These are phyloP conservation scores for Scarus forsteni DNA, from an alignment of 2,797 vertebrate species.

Conservation along the genomic window DNA sequence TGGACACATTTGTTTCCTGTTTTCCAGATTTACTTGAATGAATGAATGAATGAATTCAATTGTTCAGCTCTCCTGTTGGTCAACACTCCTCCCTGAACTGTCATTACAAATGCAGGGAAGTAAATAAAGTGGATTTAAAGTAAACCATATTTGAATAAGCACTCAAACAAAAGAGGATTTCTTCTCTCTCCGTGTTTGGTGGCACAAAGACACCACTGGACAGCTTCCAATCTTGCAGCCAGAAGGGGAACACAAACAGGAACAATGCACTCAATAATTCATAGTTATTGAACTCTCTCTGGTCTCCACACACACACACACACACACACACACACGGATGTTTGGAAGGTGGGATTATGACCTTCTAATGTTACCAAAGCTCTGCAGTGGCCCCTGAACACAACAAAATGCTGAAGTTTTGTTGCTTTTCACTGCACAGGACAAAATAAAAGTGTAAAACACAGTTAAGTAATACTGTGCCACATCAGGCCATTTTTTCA, in stretches of 20 bases:
- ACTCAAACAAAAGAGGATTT: constrained; percentile 12
- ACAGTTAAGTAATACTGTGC: constrained; percentile 1
- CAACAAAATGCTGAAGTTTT: constrained; percentile 1
- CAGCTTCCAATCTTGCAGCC: constrained; percentile 15
- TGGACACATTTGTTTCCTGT: background rate
- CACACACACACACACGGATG: constrained; percentile 22
- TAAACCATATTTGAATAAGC: constrained; percentile 6
- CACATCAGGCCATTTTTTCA: constrained; percentile 30
- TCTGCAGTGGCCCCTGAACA: background rate
- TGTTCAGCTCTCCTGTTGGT: constrained; percentile 9
- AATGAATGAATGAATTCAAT: background rate
- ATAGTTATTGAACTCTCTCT: constrained; percentile 63
- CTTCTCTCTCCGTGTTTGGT: background rate
- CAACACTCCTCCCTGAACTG: background rate
- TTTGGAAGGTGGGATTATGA: constrained; percentile 28
- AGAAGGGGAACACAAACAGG: constrained; percentile 39
- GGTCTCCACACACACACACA: constrained; percentile 26
- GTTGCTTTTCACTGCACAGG: constrained; percentile 15
- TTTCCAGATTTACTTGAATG: too few relatives aligned
- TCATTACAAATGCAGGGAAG: background rate
- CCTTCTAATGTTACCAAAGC: constrained; percentile 41
- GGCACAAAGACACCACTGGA: constrained; percentile 12
- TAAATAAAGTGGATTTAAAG: background rate
- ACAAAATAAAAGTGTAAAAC: background rate
- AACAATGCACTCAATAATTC: constrained; percentile 76